Evolutionary conservation across 1,140 invertebrate species (phyloP).

Genomic region (Bombus haemorrhoidalis): DNA sequence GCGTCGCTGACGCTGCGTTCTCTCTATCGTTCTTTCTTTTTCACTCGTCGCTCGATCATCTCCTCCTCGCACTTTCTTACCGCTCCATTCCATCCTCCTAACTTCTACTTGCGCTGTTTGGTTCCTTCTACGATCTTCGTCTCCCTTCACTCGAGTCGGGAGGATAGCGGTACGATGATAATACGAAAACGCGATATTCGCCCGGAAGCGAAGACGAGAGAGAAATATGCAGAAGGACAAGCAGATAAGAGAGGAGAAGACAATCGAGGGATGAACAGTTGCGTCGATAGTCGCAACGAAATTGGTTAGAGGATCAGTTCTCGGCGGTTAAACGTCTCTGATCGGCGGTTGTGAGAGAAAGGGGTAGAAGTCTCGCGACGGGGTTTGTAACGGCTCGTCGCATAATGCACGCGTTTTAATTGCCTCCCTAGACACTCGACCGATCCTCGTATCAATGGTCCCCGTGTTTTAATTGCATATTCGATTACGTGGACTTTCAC

Average conservation of each 20-base stretch:
- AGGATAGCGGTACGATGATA: conserved; percentile 45
- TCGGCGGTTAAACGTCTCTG: conserved; percentile 44
- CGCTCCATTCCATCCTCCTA: background rate
- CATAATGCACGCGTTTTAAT: conserved; percentile 64
- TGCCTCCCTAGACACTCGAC: conserved; percentile 54
- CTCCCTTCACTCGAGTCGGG: background rate
- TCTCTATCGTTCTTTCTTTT: conserved; percentile 1
- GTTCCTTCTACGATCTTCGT: background rate
- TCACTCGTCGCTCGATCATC: background rate
- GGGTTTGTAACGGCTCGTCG: conserved; percentile 50
- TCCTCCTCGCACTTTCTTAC: background rate
- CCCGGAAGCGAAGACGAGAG: conserved; percentile 44
- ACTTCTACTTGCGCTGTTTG: background rate
- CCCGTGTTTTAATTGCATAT: conserved; percentile 64
- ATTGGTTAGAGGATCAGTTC: conserved; percentile 31
- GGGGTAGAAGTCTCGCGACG: background rate
- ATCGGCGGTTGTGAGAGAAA: background rate
- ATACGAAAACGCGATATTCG: conserved; percentile 56
- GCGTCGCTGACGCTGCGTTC: conserved; percentile 68
- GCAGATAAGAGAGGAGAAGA: conserved; percentile 32
- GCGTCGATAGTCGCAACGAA: conserved; percentile 34
- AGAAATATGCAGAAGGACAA: conserved; percentile 26
- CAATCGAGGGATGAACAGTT: conserved; percentile 15
- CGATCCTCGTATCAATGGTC: conserved; percentile 65
- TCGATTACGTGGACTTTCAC: conserved; percentile 63